These are phyloP conservation scores for Thalassophryne amazonica DNA, from an alignment of 2,797 vertebrate genomes.

Conservation along the genomic window DNA sequence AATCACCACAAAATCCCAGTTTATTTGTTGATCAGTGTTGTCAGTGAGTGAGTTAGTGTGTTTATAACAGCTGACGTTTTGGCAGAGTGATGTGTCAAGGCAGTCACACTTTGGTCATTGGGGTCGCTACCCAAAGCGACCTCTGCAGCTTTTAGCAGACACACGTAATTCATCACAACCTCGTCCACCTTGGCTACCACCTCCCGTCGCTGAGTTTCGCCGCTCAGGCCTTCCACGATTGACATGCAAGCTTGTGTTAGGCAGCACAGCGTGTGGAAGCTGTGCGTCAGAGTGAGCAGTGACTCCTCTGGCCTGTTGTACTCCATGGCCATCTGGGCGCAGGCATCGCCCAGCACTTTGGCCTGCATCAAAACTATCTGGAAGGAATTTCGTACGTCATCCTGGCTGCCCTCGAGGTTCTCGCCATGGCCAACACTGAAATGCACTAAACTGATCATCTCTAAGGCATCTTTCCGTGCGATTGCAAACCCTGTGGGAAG, in stretches of 20 bases:
- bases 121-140: slow-evolving; percentile 80
- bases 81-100: slow-evolving; percentile 87
- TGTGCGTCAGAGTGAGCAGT: slow-evolving; percentile 90
- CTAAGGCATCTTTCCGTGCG: slow-evolving; percentile 90
- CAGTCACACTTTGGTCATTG: slow-evolving; percentile 85
- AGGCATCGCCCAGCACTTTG: slow-evolving; percentile 87
- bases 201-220: slow-evolving; percentile 81
- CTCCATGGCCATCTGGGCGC: slow-evolving; percentile 87
- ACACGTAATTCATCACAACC: slow-evolving; percentile 88
- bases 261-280: slow-evolving; percentile 94
- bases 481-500: slow-evolving; percentile 88
- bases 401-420: slow-evolving; percentile 69
- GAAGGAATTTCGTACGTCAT: slow-evolving; percentile 81
- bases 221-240: slow-evolving; percentile 85
- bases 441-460: slow-evolving; percentile 85
- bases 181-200: slow-evolving; percentile 86
- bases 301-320: slow-evolving; percentile 90
- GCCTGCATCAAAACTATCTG: slow-evolving; percentile 88
- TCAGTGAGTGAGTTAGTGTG: slow-evolving; percentile 91
- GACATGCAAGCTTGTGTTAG: slow-evolving; percentile 93
- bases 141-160: slow-evolving; percentile 88
- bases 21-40: slow-evolving; percentile 89
- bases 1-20: slow-evolving; percentile 83
- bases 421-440: slow-evolving; percentile 74
- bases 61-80: slow-evolving; percentile 91